Base-by-base conservation (phyloP, 2,113 vertebrate species). In the Hemicordylus capensis region DNA sequence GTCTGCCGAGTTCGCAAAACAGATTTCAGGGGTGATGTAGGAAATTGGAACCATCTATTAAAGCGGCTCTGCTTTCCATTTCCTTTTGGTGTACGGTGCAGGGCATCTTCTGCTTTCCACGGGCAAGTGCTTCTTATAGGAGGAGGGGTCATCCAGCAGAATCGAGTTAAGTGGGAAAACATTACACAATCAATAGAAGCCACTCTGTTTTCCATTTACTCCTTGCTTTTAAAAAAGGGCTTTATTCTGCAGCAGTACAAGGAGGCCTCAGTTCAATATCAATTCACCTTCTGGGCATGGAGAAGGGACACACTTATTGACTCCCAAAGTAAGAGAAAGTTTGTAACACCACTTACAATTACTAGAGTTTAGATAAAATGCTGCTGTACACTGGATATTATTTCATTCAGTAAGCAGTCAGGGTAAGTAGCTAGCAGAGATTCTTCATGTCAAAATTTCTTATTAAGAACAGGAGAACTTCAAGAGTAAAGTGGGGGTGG, bases 11-110 rank as follows among this genome's bases (percentile, higher is more conserved):
- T 92, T 90, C 93, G 83, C 92, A 89, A 94, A 94, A 85, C 72
- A 22, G 85, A 69, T 84, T 85, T 91, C 81, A 88, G 89, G 92
- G 88, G 93, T 82, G 82, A 28, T 84, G 81, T 88, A 91, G 92
- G 91, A 93, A 93, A 95, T 89, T 95, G 94, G 93, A 95, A 93
- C 82, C 88, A 92, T 93, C 89, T 94, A 94, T 96, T 96, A 95
- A 95, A 90, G 80, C 83, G 90, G 75, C 17, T 0, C 89, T 87
- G 79, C 70, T 86, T 93, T 94, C 94, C 58, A 88, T 94, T 95
- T 94, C 88, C 92, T 91, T 93, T 91, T 78, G 88, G 93, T 74
- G 69, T 51, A 81, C 19, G 61, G 73, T 42, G 5, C 7, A 46
- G 46, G 78, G 76, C 70, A 70, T 70, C 0, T 0, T 85, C 91